Base-by-base conservation (phyloP, 1,140 invertebrate species). In the Phortica variegata region DNA sequence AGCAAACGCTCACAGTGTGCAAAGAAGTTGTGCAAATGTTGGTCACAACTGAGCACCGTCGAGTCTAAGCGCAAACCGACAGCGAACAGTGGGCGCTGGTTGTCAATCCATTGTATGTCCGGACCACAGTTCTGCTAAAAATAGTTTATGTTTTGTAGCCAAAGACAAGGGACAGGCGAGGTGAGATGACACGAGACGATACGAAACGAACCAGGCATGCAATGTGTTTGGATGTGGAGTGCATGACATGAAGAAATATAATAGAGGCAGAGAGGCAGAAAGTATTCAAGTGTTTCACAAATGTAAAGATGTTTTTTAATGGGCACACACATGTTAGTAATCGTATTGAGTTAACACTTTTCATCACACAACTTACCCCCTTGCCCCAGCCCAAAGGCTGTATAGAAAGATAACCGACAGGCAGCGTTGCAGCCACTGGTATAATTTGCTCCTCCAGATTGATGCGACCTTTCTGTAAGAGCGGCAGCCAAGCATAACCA, bases 41-140 rank as follows among this genome's bases (percentile, higher is more conserved):
- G 81, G 78, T 95, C 92, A 29, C 82, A 82, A 0, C 91, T 93
- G 21, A 90, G 86, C 9, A 96, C 87, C 2, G 93, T 95, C 0
- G 93, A 96, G 26, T 90, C 84, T 16, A 97, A 78, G 39, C 87
- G 84, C 23, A 95, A 81, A 26, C 82, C 82, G n/a, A 95, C 86
- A 29, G 84, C 85, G 62, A 96, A 96, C 1, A 97, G 81, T 32
- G 85, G 85, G 65, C 89, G 87, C 59, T 93, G 92, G 38, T 85
- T 83, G 77, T 97, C 93, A 21, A 97, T 89, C 92, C 92, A 96
- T 53, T 86, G 85, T 12, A 96, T 87, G 61, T 96, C 93, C 8
- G 92, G 91, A 1, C 91, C 91, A 47, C 88, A 81, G 76, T 89
- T 91, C 90, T 94, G 79, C 56, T 83, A 77, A 69, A 65, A 58